Conservation (phyloP, 2,888 invertebrate species). For the Polymixis flavicincta region DNA sequence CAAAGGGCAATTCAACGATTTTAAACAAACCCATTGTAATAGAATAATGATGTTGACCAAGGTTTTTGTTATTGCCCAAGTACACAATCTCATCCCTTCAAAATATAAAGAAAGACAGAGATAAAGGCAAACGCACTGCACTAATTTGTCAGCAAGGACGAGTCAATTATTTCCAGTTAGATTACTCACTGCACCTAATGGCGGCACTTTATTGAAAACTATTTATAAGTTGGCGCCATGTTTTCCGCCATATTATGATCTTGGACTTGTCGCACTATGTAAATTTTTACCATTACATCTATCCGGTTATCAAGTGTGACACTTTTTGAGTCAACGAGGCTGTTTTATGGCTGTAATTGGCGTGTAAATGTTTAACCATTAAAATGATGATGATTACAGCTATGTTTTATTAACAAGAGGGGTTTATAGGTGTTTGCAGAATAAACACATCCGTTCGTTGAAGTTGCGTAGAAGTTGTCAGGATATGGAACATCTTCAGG, state of each 20-base stretch:
- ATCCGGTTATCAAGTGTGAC: slow-evolving; percentile 45
- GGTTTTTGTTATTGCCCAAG: background rate
- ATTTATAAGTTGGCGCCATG: slow-evolving; percentile 69
- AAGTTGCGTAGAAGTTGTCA: background rate
- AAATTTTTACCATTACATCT: slow-evolving; percentile 51
- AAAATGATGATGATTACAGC: slow-evolving; percentile 32
- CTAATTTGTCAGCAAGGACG: slow-evolving; percentile 66
- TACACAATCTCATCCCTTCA: background rate
- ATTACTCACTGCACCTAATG: slow-evolving; percentile 64
- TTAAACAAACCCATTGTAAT: background rate
- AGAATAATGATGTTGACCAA: slow-evolving; percentile 1
- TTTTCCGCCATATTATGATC: slow-evolving; percentile 63
- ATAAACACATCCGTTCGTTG: background rate
- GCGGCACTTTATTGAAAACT: slow-evolving; percentile 64
- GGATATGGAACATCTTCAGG: background rate
- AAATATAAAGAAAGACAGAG: slow-evolving; percentile 37
- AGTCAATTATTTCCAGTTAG: slow-evolving; percentile 66
- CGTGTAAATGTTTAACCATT: slow-evolving; percentile 18
- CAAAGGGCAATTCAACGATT: background rate
- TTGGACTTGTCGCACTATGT: slow-evolving; percentile 61
- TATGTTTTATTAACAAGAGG: slow-evolving; percentile 11
- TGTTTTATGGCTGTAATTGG: slow-evolving; percentile 26
- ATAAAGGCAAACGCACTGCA: slow-evolving; percentile 37
- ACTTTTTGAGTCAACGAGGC: slow-evolving; percentile 38
- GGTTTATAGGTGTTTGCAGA: background rate